Percentiles rank a stretch among this genome's conserved stretches.
These are phyloP conservation scores for Orchestia grillus DNA, from an alignment of 1,140 invertebrate species.

Conservation along the genomic window DNA sequence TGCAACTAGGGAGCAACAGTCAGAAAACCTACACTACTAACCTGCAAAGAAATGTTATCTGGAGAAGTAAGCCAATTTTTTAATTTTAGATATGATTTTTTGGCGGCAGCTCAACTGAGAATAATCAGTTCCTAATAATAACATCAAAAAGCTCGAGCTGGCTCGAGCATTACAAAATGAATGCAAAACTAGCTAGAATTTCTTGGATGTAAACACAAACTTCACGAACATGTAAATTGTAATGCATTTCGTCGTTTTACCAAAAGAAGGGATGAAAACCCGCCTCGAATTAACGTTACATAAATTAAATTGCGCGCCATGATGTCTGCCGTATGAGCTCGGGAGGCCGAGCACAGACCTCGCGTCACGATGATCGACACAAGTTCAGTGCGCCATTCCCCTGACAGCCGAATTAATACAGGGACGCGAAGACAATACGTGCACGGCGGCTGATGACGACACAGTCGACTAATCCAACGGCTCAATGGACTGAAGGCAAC, in stretches of 20 bases:
- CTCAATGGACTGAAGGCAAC: not conserved
- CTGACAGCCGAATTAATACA: not conserved
- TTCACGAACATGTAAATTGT: not conserved
- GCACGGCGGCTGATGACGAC: not conserved
- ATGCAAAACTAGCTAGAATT: not conserved
- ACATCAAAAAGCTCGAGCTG: not conserved
- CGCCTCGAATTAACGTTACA: not conserved
- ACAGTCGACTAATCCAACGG: not conserved
- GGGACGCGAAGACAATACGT: not conserved
- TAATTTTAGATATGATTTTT: not conserved
- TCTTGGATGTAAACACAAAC: not conserved
- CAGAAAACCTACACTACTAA: not conserved
- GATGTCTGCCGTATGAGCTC: not conserved
- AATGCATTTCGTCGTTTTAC: not conserved
- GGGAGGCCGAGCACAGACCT: not conserved
- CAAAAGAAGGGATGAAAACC: not conserved
- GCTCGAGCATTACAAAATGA: not conserved
- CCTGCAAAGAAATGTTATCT: not conserved
- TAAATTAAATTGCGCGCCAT: not conserved
- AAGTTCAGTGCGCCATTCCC: not conserved
- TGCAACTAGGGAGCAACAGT: not conserved
- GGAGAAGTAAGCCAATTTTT: not conserved
- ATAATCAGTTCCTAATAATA: not conserved
- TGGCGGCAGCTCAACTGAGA: not conserved
- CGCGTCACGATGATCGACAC: too few species aligned